Percentiles rank a stretch among this genome's conserved stretches.
Evolutionary conservation across 2,888 invertebrate species (phyloP).

Genomic region (Pandemis cinnamomeana): DNA sequence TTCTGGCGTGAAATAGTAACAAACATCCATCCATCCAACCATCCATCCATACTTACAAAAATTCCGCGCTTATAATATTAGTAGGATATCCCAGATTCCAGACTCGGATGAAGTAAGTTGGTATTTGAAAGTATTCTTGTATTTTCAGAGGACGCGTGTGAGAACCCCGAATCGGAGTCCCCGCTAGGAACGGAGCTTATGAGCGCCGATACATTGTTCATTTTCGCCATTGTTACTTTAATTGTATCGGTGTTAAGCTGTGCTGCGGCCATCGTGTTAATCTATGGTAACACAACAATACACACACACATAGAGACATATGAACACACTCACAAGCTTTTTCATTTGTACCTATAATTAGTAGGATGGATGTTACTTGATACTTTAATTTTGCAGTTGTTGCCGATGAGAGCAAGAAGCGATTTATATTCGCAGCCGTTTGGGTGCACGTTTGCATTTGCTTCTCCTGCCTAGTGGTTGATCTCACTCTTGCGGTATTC

Average conservation of each 20-base stretch:
- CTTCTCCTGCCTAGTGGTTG: slow-evolving; percentile 57
- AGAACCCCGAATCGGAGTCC: slow-evolving; percentile 26
- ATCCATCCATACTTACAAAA: too few relatives aligned
- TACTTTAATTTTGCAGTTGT: slow-evolving; percentile 51
- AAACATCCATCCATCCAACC: too few relatives aligned
- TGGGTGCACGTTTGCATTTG: slow-evolving; percentile 55
- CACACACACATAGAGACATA: too few relatives aligned
- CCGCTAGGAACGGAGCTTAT: slow-evolving; percentile 48
- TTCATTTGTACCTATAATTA: too few relatives aligned
- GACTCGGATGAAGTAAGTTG: neutral
- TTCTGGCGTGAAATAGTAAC: too few relatives aligned
- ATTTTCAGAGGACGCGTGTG: slow-evolving; percentile 57
- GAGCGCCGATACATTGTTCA: slow-evolving; percentile 56
- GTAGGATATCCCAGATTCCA: too few relatives aligned
- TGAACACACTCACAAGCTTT: too few relatives aligned
- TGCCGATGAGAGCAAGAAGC: slow-evolving; percentile 44
- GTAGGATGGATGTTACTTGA: too few relatives aligned
- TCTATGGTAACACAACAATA: slow-evolving; percentile 49
- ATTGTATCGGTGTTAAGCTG: slow-evolving; percentile 52
- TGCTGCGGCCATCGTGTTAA: slow-evolving; percentile 49
- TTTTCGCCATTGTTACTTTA: slow-evolving; percentile 55
- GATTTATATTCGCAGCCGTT: slow-evolving; percentile 51
- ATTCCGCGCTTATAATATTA: too few relatives aligned
- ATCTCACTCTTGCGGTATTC: slow-evolving; percentile 59
- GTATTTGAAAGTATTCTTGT: neutral